Conservation (phyloP, 2,797 vertebrate species). For the Gallinago stenura region DNA sequence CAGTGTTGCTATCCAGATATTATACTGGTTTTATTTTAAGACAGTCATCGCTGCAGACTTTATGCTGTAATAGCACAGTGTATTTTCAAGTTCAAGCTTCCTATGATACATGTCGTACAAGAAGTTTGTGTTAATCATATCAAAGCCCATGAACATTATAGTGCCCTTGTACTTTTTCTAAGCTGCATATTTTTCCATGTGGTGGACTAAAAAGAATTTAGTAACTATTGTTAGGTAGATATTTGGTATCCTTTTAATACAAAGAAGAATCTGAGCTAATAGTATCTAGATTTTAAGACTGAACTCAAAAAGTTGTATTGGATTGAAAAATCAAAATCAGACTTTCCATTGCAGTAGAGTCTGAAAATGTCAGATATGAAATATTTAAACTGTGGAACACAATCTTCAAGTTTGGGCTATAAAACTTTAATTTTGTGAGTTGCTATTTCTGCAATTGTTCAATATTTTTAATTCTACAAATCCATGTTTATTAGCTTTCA, state of each 20-base stretch:
- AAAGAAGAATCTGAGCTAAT: background rate
- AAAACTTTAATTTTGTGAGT: slow-evolving; percentile 84
- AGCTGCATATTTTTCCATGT: background rate
- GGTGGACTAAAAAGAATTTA: background rate
- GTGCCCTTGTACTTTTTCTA: background rate
- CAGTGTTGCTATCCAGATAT: background rate
- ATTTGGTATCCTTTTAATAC: background rate
- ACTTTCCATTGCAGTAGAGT: slow-evolving; percentile 61
- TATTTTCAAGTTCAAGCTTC: background rate
- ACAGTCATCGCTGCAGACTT: background rate
- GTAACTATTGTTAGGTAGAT: background rate
- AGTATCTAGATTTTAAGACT: slow-evolving; percentile 66
- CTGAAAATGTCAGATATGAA: slow-evolving; percentile 82
- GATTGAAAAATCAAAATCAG: slow-evolving; percentile 77
- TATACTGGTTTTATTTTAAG: background rate
- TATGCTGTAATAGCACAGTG: background rate
- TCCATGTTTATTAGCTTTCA: slow-evolving; percentile 86
- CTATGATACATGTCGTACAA: background rate
- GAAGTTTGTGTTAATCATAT: background rate
- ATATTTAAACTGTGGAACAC: slow-evolving; percentile 81
- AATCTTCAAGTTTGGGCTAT: slow-evolving; percentile 77
- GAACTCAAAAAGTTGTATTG: slow-evolving; percentile 58
- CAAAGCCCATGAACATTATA: background rate
- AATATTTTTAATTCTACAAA: slow-evolving; percentile 84
- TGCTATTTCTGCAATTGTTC: slow-evolving; percentile 77